Conservation (phyloP, 2,113 vertebrate species). For the Colistium nudipinnis region DNA sequence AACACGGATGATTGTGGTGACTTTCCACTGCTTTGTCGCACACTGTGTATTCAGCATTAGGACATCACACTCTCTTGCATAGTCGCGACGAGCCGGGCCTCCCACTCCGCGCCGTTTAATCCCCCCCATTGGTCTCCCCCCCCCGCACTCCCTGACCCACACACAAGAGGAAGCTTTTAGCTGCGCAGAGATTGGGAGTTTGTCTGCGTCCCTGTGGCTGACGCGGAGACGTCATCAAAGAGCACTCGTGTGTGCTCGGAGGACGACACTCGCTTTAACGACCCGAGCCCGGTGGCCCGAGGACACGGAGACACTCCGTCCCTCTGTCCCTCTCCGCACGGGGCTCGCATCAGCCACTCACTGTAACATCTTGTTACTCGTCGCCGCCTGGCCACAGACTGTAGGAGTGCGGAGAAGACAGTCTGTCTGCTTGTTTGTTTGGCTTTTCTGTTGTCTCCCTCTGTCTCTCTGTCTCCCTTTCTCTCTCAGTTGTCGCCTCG, state of each 20-base stretch:
- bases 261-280: slow-evolving; percentile 48
- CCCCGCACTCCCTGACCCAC: slow-evolving; percentile 16
- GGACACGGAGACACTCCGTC: slow-evolving; percentile 58
- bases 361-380: slow-evolving; percentile 45
- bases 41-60: not conserved
- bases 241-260: slow-evolving; percentile 45
- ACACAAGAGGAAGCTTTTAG: slow-evolving; percentile 66
- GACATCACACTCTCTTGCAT: not conserved
- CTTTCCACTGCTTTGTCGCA: not conserved
- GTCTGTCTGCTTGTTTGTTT: slow-evolving; percentile 18
- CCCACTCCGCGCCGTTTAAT: slow-evolving; percentile 20
- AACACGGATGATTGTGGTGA: not conserved
- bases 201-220: slow-evolving; percentile 56
- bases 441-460: not conserved
- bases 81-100: slow-evolving; percentile 14
- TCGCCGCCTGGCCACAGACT: slow-evolving; percentile 35
- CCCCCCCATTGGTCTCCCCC: slow-evolving; percentile 8
- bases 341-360: slow-evolving; percentile 43
- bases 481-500: not conserved
- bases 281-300: slow-evolving; percentile 47
- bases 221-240: slow-evolving; percentile 57
- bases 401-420: slow-evolving; percentile 24
- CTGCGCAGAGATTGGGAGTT: slow-evolving; percentile 43
- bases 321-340: slow-evolving; percentile 35
- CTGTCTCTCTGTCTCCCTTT: slow-evolving; percentile 14